A percentile compares a stretch with the other conserved stretches of the same genome.
Evolutionary conservation across 2,113 vertebrate genomes (phyloP).

Genomic region (Calidris pygmaea): DNA sequence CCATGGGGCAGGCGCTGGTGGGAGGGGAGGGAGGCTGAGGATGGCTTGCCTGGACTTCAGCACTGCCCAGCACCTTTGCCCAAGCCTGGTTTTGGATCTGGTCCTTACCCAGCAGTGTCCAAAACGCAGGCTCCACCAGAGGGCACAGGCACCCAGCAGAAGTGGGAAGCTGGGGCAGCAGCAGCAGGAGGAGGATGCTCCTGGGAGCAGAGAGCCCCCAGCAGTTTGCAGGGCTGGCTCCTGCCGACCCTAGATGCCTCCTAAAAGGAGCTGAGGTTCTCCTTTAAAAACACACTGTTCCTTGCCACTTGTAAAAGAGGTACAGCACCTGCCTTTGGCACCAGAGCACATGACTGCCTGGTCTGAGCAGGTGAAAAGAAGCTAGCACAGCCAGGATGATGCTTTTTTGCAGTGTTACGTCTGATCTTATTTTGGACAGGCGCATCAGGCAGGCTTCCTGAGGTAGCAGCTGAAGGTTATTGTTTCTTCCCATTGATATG

Average conservation of each 20-base stretch:
- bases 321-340: not conserved
- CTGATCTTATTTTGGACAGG: not conserved
- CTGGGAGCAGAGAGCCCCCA: not conserved
- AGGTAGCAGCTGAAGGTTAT: not conserved
- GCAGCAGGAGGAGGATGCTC: not conserved
- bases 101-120: not conserved
- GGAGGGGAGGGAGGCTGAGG: not conserved
- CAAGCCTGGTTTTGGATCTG: not conserved
- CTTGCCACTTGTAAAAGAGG: not conserved
- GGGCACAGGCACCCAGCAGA: constrained; percentile 41
- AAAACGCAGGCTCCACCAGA: constrained; percentile 5
- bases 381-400: fast-evolving
- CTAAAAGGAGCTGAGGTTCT: not conserved
- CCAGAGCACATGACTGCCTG: not conserved
- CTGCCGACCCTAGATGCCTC: not conserved
- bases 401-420: fast-evolving
- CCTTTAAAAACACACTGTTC: not conserved
- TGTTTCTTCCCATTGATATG: not conserved
- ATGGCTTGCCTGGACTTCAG: not conserved
- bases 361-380: not conserved
- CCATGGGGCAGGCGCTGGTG: fast-evolving
- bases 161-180: not conserved
- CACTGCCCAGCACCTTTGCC: not conserved
- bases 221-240: not conserved
- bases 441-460: not conserved